Evolutionary conservation across 2,888 invertebrate genomes (phyloP).

Genomic region (Caenorhabditis auriculariae): DNA sequence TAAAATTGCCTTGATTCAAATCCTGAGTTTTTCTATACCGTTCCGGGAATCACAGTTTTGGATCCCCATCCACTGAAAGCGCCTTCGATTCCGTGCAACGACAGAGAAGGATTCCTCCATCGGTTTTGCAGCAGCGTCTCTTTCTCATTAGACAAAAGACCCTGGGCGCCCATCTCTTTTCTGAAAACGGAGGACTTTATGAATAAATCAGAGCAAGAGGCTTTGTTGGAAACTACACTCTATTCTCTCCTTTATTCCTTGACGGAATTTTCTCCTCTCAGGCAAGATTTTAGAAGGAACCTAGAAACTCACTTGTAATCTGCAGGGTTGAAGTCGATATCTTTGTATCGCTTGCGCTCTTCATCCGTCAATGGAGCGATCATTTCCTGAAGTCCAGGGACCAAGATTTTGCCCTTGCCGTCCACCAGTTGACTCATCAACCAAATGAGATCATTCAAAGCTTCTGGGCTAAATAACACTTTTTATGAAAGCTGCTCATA

Average conservation of each 20-base stretch:
- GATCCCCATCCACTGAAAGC: conserved; percentile 89
- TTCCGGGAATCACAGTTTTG: conserved; percentile 73
- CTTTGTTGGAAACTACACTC: neutral
- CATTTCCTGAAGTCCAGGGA: conserved; percentile 76
- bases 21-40: conserved; percentile 12
- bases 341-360: conserved; percentile 73
- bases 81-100: conserved; percentile 91
- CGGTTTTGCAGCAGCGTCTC: conserved; percentile 85
- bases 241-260: too few species aligned
- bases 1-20: conserved; percentile 58
- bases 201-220: too few species aligned
- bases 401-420: conserved; percentile 79
- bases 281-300: too few species aligned
- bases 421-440: conserved; percentile 82
- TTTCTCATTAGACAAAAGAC: conserved; percentile 74
- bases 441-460: conserved; percentile 86
- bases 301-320: conserved; percentile 65
- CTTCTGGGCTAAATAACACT: conserved; percentile 71
- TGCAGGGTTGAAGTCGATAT: conserved; percentile 81
- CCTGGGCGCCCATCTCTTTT: conserved; percentile 72
- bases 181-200: too few species aligned
- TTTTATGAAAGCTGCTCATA: neutral
- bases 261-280: conserved; percentile 73
- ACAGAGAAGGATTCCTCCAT: conserved; percentile 88
- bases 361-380: conserved; percentile 71